Evolutionary conservation across 2,113 vertebrate genomes (phyloP).

Genomic region (Myocastor coypus): DNA sequence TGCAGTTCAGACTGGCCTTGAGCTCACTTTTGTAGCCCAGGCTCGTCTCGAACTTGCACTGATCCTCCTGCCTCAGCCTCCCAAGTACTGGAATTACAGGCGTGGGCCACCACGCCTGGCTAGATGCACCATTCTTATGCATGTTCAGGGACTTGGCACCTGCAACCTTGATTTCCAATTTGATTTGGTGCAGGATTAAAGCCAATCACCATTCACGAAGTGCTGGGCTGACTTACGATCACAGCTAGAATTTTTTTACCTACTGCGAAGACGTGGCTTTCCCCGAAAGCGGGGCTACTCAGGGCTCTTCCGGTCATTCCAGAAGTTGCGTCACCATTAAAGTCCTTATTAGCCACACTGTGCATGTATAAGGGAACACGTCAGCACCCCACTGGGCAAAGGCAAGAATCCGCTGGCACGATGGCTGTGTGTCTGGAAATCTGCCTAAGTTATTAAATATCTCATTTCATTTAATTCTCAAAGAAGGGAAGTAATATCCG

Average conservation of each 20-base stretch:
- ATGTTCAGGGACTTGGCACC: not conserved
- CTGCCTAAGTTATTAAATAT: constrained; percentile 32
- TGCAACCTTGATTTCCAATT: not conserved
- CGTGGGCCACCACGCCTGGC: too few relatives aligned
- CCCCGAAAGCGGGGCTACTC: not conserved
- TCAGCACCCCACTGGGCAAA: not conserved
- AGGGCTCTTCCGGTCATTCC: constrained; percentile 25
- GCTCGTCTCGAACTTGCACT: too few relatives aligned
- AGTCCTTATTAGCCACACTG: constrained; percentile 6
- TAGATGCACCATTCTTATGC: not conserved
- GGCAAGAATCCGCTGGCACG: not conserved
- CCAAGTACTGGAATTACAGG: too few relatives aligned
- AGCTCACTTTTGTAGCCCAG: too few relatives aligned
- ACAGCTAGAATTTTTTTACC: not conserved
- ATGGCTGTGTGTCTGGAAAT: constrained; percentile 4
- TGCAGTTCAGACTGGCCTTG: too few relatives aligned
- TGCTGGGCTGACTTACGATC: not conserved
- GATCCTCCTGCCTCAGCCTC: too few relatives aligned
- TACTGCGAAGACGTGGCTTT: constrained; percentile 3
- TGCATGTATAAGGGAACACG: not conserved
- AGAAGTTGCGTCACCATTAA: constrained; percentile 25
- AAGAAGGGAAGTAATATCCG: not conserved
- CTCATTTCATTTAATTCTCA: constrained; percentile 61
- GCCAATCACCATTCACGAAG: not conserved
- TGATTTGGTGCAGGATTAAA: not conserved